Conservation (phyloP, 2,113 vertebrate genomes). For the Eubucco bourcierii region DNA sequence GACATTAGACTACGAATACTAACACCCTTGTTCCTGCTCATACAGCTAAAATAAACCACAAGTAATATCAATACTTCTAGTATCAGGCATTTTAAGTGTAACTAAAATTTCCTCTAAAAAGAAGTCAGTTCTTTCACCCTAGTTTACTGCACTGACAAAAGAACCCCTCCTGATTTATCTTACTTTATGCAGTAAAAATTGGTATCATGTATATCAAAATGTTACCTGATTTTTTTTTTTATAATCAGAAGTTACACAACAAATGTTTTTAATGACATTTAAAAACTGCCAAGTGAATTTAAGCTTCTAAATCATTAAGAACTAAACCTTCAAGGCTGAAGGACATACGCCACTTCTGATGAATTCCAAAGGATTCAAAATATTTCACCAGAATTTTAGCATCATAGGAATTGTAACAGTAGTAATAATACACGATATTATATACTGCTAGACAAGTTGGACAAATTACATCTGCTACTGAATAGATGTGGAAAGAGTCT, state of each 20-base stretch:
- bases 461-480: slow-evolving; percentile 49
- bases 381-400: slow-evolving; percentile 23
- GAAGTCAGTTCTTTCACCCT: background rate
- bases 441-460: slow-evolving; percentile 31
- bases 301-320: slow-evolving; percentile 2
- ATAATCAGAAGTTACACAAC: background rate
- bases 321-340: background rate
- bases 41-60: background rate
- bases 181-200: background rate
- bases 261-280: background rate
- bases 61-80: background rate
- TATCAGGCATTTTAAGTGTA: background rate
- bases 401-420: slow-evolving; percentile 41
- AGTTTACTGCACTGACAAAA: background rate
- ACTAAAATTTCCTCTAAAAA: background rate
- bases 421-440: slow-evolving; percentile 57
- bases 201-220: background rate
- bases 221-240: background rate
- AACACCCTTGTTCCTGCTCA: background rate
- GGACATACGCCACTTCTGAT: background rate
- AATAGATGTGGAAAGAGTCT: slow-evolving; percentile 43
- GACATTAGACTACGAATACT: background rate
- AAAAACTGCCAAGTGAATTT: background rate
- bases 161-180: background rate
- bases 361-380: background rate